Evolutionary conservation across 2,888 invertebrate genomes (phyloP).

Genomic region (Aromia moschata): DNA sequence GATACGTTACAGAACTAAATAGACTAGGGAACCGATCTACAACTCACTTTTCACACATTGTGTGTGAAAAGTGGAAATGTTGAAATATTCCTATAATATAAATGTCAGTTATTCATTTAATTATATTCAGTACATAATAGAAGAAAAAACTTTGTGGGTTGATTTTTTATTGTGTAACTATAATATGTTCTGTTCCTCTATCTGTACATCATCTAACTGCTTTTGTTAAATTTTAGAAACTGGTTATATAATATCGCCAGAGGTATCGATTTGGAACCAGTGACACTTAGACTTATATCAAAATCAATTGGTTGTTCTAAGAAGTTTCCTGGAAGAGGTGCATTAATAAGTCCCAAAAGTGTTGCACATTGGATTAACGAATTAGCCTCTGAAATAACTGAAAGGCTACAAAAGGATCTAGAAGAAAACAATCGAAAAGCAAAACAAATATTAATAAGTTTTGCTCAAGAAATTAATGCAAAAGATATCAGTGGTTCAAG

Average conservation of each 20-base stretch:
- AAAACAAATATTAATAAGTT: conserved; percentile 80
- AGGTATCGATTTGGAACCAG: conserved; percentile 89
- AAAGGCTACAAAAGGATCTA: conserved; percentile 82
- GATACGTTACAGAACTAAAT: too few species aligned
- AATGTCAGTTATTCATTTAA: too few species aligned
- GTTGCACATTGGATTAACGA: conserved; percentile 84
- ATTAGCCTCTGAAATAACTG: conserved; percentile 82
- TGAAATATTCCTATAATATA: too few species aligned
- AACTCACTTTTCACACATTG: too few species aligned
- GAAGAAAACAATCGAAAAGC: conserved; percentile 84
- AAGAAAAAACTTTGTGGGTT: too few species aligned
- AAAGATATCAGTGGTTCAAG: conserved; percentile 73
- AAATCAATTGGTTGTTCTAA: conserved; percentile 97
- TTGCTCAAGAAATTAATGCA: conserved; percentile 66
- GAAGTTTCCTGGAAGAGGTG: conserved; percentile 85
- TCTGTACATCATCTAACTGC: too few species aligned
- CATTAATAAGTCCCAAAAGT: conserved; percentile 72
- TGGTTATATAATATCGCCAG: conserved; percentile 89
- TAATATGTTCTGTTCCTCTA: too few species aligned
- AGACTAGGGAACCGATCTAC: too few species aligned
- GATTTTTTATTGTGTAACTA: too few species aligned
- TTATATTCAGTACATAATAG: too few species aligned
- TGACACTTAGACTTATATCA: conserved; percentile 82
- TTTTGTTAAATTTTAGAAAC: conserved; percentile 69
- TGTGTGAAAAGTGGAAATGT: too few species aligned